phyloP scores from a whole-genome alignment of 2,888 invertebrate genomes.

The Hololepta plana region DNA sequence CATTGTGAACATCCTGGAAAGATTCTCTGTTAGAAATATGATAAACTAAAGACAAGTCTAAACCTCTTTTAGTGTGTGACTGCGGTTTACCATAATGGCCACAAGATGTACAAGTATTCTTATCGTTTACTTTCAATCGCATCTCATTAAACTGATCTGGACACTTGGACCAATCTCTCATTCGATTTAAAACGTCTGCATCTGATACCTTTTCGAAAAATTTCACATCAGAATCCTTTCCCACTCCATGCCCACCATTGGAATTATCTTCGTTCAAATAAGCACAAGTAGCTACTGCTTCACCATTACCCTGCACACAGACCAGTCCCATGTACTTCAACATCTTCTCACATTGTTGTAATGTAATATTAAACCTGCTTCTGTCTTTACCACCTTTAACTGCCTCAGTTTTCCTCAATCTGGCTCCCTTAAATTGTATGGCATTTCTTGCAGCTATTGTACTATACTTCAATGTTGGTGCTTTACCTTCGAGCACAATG shows the following conservation, averaged over 20 bases:
- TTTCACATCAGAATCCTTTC: conserved; percentile 58
- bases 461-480: conserved; percentile 64
- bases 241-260: conserved; percentile 57
- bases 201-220: conserved; percentile 47
- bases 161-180: conserved; percentile 46
- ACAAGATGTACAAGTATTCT: conserved; percentile 49
- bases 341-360: conserved; percentile 57
- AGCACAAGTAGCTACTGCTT: conserved; percentile 84
- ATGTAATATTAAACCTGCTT: conserved; percentile 34
- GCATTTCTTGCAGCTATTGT: conserved; percentile 46
- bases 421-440: conserved; percentile 33
- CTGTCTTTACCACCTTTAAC: conserved; percentile 25
- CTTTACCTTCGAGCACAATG: conserved; percentile 76
- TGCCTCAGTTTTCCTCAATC: conserved; percentile 25
- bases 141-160: conserved; percentile 32
- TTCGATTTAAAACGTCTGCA: conserved; percentile 44
- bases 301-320: conserved; percentile 64
- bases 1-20: conserved; percentile 43
- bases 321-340: conserved; percentile 58
- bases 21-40: conserved; percentile 3
- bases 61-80: conserved; percentile 36
- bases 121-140: conserved; percentile 32
- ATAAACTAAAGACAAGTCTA: no score
- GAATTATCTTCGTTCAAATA: conserved; percentile 71
- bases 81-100: conserved; percentile 48